Conservation (phyloP, 2,888 invertebrate genomes). For the Agrilus mali region DNA sequence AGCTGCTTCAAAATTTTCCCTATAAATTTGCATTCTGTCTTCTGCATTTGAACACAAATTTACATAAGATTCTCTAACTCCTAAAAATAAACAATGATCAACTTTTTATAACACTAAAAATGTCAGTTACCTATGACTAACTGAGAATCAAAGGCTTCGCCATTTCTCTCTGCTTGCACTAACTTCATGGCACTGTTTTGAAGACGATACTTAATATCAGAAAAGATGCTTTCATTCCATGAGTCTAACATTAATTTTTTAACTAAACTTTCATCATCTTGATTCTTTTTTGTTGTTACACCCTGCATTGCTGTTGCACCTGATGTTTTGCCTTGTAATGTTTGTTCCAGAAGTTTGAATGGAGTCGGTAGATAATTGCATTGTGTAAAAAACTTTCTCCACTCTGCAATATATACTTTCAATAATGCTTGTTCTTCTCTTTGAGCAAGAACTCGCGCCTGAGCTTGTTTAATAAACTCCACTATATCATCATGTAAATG, state of each 20-base stretch:
- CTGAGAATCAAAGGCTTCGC: slow-evolving; percentile 95
- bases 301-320: slow-evolving; percentile 21
- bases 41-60: slow-evolving; percentile 88
- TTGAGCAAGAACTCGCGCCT: slow-evolving; percentile 77
- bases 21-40: slow-evolving; percentile 90
- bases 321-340: slow-evolving; percentile 55
- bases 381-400: slow-evolving; percentile 97
- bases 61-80: slow-evolving; percentile 95
- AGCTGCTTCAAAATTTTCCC: slow-evolving; percentile 92
- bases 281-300: slow-evolving; percentile 38
- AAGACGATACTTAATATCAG: slow-evolving; percentile 82
- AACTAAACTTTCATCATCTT: slow-evolving; percentile 81
- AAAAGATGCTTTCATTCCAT: slow-evolving; percentile 96
- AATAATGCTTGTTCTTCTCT: slow-evolving; percentile 90
- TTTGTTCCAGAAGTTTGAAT: slow-evolving; percentile 83
- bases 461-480: slow-evolving; percentile 88
- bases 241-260: slow-evolving; percentile 94
- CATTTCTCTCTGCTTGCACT: slow-evolving; percentile 92
- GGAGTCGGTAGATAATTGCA: slow-evolving; percentile 95
- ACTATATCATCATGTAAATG: slow-evolving; percentile 86
- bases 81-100: slow-evolving; percentile 28
- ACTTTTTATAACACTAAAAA: too few relatives aligned
- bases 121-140: slow-evolving; percentile 58
- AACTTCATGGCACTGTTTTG: slow-evolving; percentile 97
- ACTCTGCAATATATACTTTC: slow-evolving; percentile 94